These are phyloP conservation scores for Elachura formosa DNA, from an alignment of 2,113 vertebrate genomes.

Conservation along the genomic window DNA sequence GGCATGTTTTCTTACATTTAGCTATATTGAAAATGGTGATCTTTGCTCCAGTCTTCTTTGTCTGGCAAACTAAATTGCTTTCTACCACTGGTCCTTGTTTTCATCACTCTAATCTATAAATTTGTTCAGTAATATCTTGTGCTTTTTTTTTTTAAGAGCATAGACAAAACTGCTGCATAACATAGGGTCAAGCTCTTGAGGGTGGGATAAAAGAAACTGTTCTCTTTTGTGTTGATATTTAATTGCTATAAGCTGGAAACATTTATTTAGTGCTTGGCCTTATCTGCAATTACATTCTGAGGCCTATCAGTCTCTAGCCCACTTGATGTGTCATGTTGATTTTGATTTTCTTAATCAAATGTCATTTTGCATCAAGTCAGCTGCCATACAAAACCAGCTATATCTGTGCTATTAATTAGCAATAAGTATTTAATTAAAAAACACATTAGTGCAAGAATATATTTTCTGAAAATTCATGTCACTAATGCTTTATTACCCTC, in stretches of 20 bases:
- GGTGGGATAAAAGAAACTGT: background rate
- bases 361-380: constrained; percentile 42
- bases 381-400: background rate
- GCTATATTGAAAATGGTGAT: constrained; percentile 38
- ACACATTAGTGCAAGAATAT: background rate
- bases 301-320: constrained; percentile 9
- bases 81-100: constrained; percentile 9
- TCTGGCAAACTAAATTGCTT: background rate
- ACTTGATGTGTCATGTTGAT: constrained; percentile 54
- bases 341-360: constrained; percentile 53
- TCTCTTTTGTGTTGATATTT: constrained; percentile 29
- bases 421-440: constrained; percentile 7
- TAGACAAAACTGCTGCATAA: background rate
- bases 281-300: constrained; percentile 26
- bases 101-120: constrained; percentile 29
- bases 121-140: constrained; percentile 12
- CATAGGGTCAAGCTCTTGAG: constrained; percentile 1
- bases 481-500: background rate
- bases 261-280: constrained; percentile 23
- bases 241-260: constrained; percentile 42
- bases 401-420: constrained; percentile 28
- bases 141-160: background rate
- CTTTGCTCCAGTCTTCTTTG: constrained; percentile 16
- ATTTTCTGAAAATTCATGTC: background rate
- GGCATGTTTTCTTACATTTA: constrained; percentile 18